Percentiles rank a stretch among this genome's conserved stretches.
Evolutionary conservation across 2,113 vertebrate genomes (phyloP).

Genomic region (Azemiops feae): DNA sequence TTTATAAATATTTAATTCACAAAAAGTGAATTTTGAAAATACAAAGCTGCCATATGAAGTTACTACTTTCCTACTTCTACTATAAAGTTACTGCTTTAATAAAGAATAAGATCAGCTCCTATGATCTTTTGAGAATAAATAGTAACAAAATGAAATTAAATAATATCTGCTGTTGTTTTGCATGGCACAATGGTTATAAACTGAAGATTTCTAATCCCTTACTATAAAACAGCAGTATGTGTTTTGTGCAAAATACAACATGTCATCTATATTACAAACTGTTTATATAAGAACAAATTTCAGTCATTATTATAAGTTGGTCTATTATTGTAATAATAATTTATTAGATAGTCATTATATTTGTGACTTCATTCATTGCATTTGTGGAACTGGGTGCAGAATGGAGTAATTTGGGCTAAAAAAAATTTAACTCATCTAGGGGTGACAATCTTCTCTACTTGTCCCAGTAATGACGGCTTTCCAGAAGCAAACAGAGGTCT

Average conservation of each 20-base stretch:
- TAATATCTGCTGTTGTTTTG: background rate
- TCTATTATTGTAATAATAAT: background rate
- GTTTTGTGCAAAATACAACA: background rate
- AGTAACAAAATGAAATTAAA: background rate
- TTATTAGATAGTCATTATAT: background rate
- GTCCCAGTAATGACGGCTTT: background rate
- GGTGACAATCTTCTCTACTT: background rate
- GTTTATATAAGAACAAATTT: background rate
- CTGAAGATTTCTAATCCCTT: background rate
- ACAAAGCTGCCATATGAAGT: background rate
- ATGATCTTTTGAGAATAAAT: background rate
- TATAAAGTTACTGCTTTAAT: background rate
- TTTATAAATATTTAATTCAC: background rate
- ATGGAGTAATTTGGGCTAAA: background rate
- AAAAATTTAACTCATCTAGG: background rate
- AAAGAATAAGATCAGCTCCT: background rate
- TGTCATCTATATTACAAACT: background rate
- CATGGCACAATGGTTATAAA: background rate
- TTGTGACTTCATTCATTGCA: background rate
- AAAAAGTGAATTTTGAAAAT: background rate
- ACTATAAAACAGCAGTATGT: background rate
- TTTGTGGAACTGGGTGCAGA: background rate
- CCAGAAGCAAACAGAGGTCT: background rate
- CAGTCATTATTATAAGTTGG: background rate
- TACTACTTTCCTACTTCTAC: background rate